These are phyloP conservation scores for Brachypteracias leptosomus DNA, from an alignment of 2,113 vertebrate genomes.

Conservation along the genomic window DNA sequence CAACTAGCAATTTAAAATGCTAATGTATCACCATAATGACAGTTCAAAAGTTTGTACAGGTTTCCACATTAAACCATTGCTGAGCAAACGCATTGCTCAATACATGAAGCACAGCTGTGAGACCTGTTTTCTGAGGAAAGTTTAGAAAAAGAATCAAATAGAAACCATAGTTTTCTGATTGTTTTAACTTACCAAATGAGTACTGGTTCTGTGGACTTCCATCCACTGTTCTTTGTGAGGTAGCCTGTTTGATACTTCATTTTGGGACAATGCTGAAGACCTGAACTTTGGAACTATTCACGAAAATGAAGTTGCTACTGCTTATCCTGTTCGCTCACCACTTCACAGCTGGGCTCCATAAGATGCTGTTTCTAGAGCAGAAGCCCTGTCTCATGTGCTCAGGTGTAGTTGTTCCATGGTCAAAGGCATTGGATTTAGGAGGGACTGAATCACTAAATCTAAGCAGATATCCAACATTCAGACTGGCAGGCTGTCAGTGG, in stretches of 20 bases:
- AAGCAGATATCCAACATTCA: background rate
- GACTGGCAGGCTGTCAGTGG: background rate
- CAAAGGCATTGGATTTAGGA: background rate
- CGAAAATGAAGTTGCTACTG: background rate
- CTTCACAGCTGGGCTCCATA: no score
- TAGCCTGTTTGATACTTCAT: no score
- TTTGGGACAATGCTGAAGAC: no score
- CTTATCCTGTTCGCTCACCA: background rate
- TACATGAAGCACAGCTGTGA: background rate
- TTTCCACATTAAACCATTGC: background rate
- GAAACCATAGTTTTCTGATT: rapidly evolving
- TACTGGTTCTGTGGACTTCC: background rate
- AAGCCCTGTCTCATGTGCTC: background rate
- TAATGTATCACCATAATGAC: background rate
- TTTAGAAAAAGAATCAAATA: background rate
- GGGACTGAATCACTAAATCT: no score
- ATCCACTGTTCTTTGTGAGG: no score
- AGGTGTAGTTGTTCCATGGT: background rate
- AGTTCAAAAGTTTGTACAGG: background rate
- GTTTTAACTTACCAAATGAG: background rate
- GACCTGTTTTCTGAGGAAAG: background rate
- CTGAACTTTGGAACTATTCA: background rate
- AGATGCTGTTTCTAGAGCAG: background rate
- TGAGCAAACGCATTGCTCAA: background rate
- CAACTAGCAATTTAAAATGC: background rate